These are phyloP conservation scores for Phymastichus coffea DNA, from an alignment of 1,140 invertebrate genomes.

Conservation along the genomic window DNA sequence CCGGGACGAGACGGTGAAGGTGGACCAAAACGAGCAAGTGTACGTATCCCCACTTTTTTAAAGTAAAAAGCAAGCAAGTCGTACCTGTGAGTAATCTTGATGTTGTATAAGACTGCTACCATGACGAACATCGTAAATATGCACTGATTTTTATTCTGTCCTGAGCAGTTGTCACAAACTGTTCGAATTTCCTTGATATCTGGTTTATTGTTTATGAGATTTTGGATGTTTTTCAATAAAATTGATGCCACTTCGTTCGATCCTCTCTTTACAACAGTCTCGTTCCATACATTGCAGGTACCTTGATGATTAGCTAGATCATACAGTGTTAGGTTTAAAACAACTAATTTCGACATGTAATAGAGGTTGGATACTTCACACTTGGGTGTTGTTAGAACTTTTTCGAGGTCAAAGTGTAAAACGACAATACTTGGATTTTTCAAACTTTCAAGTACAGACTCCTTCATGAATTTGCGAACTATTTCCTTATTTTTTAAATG, in stretches of 20 bases:
- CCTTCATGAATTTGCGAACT: neutral
- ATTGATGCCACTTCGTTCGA: slow-evolving; percentile 44
- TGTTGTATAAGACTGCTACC: neutral
- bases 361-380: slow-evolving; percentile 34
- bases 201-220: neutral
- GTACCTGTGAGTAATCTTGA: neutral
- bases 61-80: neutral
- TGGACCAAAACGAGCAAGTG: no score
- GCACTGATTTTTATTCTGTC: slow-evolving; percentile 2
- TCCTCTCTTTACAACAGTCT: slow-evolving; percentile 46
- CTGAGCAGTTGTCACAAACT: slow-evolving; percentile 1
- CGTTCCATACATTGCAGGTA: slow-evolving; percentile 51
- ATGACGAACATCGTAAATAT: neutral
- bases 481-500: neutral
- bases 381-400: slow-evolving; percentile 19
- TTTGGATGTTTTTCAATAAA: slow-evolving; percentile 38
- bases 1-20: no score
- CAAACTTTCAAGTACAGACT: neutral
- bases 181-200: neutral
- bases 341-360: slow-evolving; percentile 48
- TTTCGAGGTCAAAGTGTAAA: slow-evolving; percentile 3
- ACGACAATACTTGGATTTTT: neutral
- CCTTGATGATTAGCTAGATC: slow-evolving; percentile 36
- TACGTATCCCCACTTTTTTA: neutral
- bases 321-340: slow-evolving; percentile 54